Base-by-base conservation (phyloP, 2,797 vertebrate species). In the Crenichthys baileyi region DNA sequence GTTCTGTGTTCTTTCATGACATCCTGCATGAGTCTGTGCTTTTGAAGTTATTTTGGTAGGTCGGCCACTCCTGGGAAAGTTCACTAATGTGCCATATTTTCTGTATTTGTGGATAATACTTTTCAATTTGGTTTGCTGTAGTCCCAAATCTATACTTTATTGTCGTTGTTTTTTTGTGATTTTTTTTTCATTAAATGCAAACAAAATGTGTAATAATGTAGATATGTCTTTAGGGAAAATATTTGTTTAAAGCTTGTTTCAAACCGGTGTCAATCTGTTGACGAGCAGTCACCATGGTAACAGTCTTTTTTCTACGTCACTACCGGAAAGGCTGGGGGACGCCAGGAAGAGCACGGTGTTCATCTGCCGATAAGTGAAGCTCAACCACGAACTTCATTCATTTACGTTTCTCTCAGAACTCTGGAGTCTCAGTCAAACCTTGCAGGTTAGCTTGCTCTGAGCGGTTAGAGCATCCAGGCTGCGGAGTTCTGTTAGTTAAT, bases 291-390 rank as follows among this genome's bases (percentile, higher is more conserved):
- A 68, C 86, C 55, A 71, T 70, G 53, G 72, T 51, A 68, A 73
- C 78, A 16, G 65, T 46, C 18, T 29, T 5, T 61, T 46, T 75
- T 8, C 15, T 77, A 90, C 93, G 92, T 93, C 92, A 94, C 88
- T 87, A 77, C 94, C 94, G 93, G 88, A 13, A 60, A 71, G 29
- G 60, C 72, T 85, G 76, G n/a, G 24, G 84, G 78, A 92, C 79
- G 84, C 80, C 79, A 80, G 93, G 94, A 94, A 92, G 85, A 77
- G 56, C 80, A 29, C 78, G 80, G 81, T 74, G 79, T 89, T 82
- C 73, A 48, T 55, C 70, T 36, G 50, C 80, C 78, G 78, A 82
- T 91, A 88, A 93, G 93, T 93, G 92, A 90, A 91, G 76, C 81
- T 58, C 68, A 78, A 79, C 74, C 53, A 78, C 63, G 41, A 90